Conservation (phyloP, 2,113 vertebrate genomes). For the Myotis lucifugus region DNA sequence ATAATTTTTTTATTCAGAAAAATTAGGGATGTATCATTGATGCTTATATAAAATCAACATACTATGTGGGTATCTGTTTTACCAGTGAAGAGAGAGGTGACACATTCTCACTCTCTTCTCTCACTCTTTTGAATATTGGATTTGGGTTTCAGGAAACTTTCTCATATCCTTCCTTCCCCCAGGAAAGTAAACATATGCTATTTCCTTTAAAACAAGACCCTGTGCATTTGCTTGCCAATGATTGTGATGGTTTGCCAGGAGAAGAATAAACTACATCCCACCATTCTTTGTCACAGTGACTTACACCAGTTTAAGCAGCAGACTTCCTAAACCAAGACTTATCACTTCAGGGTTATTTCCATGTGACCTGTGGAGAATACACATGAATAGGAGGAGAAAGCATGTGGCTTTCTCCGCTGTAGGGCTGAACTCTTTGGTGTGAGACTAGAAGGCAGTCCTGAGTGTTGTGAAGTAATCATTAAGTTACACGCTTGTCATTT, state of each 20-base stretch:
- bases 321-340: conserved; percentile 89
- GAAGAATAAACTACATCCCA: conserved; percentile 34
- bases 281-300: conserved; percentile 83
- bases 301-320: conserved; percentile 85
- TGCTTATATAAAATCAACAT: neutral
- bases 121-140: conserved; percentile 49
- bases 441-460: conserved; percentile 83
- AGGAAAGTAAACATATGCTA: conserved; percentile 72
- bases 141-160: conserved; percentile 63
- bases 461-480: conserved; percentile 89
- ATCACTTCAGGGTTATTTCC: conserved; percentile 89
- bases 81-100: conserved; percentile 6
- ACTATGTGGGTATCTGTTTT: neutral
- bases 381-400: conserved; percentile 86
- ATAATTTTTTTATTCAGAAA: neutral
- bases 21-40: neutral
- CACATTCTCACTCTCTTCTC: neutral
- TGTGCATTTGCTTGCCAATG: conserved; percentile 70
- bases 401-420: conserved; percentile 87
- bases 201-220: conserved; percentile 80
- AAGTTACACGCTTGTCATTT: conserved; percentile 92
- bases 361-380: conserved; percentile 88
- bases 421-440: conserved; percentile 81
- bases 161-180: conserved; percentile 39
- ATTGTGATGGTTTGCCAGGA: conserved; percentile 75